A percentile compares a stretch with the other conserved stretches of the same genome.
Conservation (phyloP, 1,140 invertebrate species). For the Trachymyrmex septentrionalis region DNA sequence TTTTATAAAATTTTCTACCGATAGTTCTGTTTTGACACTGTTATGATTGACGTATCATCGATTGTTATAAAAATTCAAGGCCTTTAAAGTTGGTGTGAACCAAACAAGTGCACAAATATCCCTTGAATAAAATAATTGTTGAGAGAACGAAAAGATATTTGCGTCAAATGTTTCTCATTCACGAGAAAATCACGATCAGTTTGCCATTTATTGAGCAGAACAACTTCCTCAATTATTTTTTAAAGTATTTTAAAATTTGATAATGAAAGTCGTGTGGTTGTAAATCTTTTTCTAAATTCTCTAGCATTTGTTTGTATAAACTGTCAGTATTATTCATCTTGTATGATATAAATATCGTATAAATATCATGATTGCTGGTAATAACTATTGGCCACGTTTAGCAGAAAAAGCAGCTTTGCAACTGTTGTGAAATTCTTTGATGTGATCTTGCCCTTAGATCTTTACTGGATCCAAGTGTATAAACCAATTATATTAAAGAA, state of each 20-base stretch:
- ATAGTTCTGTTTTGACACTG: not conserved
- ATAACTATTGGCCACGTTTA: not conserved
- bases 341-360: not conserved
- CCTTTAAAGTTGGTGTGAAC: not conserved
- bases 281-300: not conserved
- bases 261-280: not conserved
- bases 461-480: too few species aligned
- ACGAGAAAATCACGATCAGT: not conserved
- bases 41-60: conserved; percentile 22
- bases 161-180: not conserved
- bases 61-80: not conserved
- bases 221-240: not conserved
- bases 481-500: too few species aligned
- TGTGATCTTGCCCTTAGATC: too few species aligned
- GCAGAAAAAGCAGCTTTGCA: too few species aligned
- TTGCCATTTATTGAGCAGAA: not conserved
- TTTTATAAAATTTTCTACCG: conserved; percentile 13
- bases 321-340: not conserved
- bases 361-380: not conserved
- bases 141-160: not conserved
- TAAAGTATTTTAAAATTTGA: not conserved
- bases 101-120: not conserved
- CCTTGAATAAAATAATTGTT: not conserved
- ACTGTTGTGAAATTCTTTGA: too few species aligned
- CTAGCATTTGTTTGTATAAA: not conserved